Percentiles rank a stretch among this genome's conserved stretches.
Evolutionary conservation across 1,140 invertebrate species (phyloP).

Genomic region (Drosophila teissieri): DNA sequence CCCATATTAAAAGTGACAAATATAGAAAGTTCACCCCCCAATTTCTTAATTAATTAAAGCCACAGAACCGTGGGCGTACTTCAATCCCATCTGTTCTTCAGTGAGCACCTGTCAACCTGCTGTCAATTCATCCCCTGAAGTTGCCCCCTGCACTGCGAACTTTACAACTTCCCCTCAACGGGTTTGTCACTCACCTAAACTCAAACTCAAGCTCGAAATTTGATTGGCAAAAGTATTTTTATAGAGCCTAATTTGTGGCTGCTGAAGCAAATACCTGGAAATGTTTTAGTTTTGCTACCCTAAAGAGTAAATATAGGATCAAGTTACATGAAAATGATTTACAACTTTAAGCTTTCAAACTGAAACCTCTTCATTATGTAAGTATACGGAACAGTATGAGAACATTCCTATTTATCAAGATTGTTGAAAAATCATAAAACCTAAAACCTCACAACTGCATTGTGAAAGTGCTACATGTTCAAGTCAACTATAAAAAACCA

Average conservation of each 20-base stretch:
- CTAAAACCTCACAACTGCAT: background rate
- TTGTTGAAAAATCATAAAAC: background rate
- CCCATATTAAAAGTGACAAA: slow-evolving; percentile 10
- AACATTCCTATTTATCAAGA: background rate
- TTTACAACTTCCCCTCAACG: background rate
- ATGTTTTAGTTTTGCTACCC: background rate
- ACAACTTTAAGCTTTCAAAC: background rate
- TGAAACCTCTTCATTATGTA: too few species aligned
- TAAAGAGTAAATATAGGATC: background rate
- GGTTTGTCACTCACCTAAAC: slow-evolving; percentile 31
- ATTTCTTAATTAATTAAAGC: slow-evolving; percentile 71
- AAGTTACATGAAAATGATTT: background rate
- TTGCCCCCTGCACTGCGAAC: slow-evolving; percentile 10
- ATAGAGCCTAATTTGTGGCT: slow-evolving; percentile 5
- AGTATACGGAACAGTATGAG: background rate
- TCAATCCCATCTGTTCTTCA: background rate
- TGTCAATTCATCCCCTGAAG: slow-evolving; percentile 62
- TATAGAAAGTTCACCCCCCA: background rate
- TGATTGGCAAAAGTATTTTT: slow-evolving; percentile 18
- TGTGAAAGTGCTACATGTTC: background rate
- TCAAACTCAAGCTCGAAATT: slow-evolving; percentile 24
- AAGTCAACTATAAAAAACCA: slow-evolving; percentile 15
- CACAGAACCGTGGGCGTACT: slow-evolving; percentile 19
- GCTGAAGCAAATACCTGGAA: background rate
- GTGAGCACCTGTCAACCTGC: slow-evolving; percentile 53